Evolutionary conservation across 2,113 vertebrate species (phyloP).

Genomic region (Rynchops niger): DNA sequence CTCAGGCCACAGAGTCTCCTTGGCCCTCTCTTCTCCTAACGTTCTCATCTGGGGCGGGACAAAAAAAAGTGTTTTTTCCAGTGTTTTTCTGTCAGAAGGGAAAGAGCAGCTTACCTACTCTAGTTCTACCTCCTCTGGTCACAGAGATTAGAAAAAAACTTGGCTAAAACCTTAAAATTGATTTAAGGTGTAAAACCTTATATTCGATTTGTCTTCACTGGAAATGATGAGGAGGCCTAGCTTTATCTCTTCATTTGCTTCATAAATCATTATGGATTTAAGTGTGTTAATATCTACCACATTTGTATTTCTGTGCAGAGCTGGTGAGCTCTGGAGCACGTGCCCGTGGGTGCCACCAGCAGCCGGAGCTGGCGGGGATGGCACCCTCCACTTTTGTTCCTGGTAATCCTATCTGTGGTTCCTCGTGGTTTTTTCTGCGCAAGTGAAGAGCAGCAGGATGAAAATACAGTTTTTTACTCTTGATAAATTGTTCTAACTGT

Average conservation of each 20-base stretch:
- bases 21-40: neutral
- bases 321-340: neutral
- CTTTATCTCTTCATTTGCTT: neutral
- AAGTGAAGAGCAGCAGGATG: neutral
- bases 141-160: neutral
- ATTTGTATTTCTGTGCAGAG: neutral
- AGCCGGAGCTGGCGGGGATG: rapidly evolving
- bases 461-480: neutral
- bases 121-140: neutral
- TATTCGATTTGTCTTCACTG: neutral
- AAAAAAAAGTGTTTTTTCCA: neutral
- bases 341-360: neutral
- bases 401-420: neutral
- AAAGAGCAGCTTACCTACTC: neutral
- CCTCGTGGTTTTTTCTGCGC: neutral
- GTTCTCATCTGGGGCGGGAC: neutral
- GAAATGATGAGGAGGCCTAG: neutral
- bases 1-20: neutral
- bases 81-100: neutral
- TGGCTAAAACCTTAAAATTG: neutral
- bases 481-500: neutral
- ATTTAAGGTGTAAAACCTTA: neutral
- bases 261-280: neutral
- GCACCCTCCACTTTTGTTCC: neutral
- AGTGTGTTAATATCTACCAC: too few relatives aligned